phyloP scores from a whole-genome alignment of 1,140 invertebrate genomes.

The Ctenoplectra terminalis region DNA sequence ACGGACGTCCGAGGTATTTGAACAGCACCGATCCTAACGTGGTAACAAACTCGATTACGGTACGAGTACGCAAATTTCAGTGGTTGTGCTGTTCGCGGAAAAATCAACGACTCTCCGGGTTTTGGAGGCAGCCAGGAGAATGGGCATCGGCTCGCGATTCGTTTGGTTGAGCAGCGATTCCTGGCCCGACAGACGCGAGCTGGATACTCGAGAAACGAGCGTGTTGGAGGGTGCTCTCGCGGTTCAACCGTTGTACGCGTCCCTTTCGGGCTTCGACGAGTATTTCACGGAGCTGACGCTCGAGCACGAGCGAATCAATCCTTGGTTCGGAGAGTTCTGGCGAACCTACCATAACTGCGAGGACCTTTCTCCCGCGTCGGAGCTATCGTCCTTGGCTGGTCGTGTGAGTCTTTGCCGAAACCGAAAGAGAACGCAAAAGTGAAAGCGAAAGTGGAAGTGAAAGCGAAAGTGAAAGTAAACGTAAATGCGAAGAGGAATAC shows the following conservation, averaged over 20 bases:
- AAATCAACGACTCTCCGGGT: constrained; percentile 81
- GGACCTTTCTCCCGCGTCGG: too few species aligned
- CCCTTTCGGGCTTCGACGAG: constrained; percentile 82
- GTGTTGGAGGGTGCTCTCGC: constrained; percentile 84
- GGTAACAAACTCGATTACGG: too few species aligned
- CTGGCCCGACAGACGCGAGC: constrained; percentile 78
- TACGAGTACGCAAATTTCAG: constrained; percentile 64
- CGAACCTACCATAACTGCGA: constrained; percentile 83
- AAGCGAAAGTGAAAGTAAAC: too few species aligned
- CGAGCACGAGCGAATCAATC: constrained; percentile 77
- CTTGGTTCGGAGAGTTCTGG: constrained; percentile 88
- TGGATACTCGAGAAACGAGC: constrained; percentile 59
- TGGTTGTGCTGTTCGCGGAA: constrained; percentile 85
- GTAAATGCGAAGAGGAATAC: too few species aligned
- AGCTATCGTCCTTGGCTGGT: too few species aligned
- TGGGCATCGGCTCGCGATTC: constrained; percentile 75
- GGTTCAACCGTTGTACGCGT: constrained; percentile 82
- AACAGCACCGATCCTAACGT: too few species aligned
- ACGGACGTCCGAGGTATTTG: constrained; percentile 75
- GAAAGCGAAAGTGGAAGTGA: too few species aligned
- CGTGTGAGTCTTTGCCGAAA: too few species aligned
- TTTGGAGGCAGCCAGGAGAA: constrained; percentile 79
- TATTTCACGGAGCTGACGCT: constrained; percentile 82
- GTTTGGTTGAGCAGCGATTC: constrained; percentile 85
- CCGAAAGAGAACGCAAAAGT: too few species aligned